These are phyloP conservation scores for Garrulus glandarius DNA, from an alignment of 2,797 vertebrate species.

Conservation along the genomic window DNA sequence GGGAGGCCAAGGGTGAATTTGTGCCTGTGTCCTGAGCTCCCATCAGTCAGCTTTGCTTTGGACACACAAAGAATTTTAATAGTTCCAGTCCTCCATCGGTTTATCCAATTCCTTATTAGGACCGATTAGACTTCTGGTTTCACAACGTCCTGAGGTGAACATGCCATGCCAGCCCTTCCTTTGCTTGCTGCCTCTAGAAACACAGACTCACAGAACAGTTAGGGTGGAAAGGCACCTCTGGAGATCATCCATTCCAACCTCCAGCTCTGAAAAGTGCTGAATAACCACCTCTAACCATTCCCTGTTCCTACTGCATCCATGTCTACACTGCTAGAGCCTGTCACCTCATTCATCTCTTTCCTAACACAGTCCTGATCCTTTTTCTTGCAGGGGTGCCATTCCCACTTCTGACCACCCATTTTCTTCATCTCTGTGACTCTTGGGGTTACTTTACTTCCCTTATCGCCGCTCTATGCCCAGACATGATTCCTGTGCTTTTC, in stretches of 20 bases:
- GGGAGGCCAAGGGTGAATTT: not conserved
- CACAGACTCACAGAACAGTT: not conserved
- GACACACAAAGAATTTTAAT: not conserved
- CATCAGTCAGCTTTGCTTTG: not conserved
- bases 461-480: too few species aligned
- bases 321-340: not conserved
- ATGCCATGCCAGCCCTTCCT: not conserved
- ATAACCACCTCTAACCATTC: not conserved
- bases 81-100: not conserved
- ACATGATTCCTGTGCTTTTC: too few species aligned
- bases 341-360: not conserved
- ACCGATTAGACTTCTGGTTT: not conserved
- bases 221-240: not conserved
- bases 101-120: not conserved
- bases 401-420: not conserved
- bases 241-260: not conserved
- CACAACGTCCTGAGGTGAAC: not conserved
- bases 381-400: not conserved
- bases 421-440: not conserved
- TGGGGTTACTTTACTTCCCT: too few species aligned
- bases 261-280: not conserved
- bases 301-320: not conserved
- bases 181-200: not conserved
- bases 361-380: not conserved
- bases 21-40: not conserved